A percentile compares a stretch with the other conserved stretches of the same genome.
phyloP scores from a whole-genome alignment of 2,797 vertebrate species.

The Linurgus olivaceus region DNA sequence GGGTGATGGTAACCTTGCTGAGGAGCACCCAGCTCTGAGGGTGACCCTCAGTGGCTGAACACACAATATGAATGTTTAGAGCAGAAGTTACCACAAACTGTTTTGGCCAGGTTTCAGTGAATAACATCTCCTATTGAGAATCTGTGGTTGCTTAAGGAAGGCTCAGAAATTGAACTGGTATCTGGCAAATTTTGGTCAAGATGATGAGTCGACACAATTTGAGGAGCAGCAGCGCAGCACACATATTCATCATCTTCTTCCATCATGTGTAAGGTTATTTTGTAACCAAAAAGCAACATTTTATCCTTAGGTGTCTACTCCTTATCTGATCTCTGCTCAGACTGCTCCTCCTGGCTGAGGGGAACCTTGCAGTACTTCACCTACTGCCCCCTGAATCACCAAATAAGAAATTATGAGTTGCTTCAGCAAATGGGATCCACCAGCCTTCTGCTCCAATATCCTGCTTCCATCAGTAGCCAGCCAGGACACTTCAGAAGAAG shows the following conservation, averaged over 20 bases:
- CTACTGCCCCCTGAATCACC: background rate
- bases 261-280: rapidly evolving
- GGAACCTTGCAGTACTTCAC: background rate
- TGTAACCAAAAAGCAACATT: background rate
- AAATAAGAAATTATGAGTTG: background rate
- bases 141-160: background rate
- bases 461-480: background rate
- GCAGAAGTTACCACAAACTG: background rate
- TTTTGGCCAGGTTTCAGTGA: background rate
- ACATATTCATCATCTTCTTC: background rate
- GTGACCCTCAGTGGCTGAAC: background rate
- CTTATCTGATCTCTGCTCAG: background rate
- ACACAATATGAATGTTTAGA: background rate
- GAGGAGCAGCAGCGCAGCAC: background rate
- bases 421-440: background rate
- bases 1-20: background rate
- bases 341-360: background rate
- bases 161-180: background rate
- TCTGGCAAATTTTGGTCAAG: background rate
- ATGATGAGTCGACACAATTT: background rate
- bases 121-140: background rate
- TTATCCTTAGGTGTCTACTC: background rate
- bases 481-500: background rate
- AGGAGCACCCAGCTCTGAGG: background rate
- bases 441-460: background rate